Base-by-base conservation (phyloP, 2,888 invertebrate species). In the Patella caerulea region DNA sequence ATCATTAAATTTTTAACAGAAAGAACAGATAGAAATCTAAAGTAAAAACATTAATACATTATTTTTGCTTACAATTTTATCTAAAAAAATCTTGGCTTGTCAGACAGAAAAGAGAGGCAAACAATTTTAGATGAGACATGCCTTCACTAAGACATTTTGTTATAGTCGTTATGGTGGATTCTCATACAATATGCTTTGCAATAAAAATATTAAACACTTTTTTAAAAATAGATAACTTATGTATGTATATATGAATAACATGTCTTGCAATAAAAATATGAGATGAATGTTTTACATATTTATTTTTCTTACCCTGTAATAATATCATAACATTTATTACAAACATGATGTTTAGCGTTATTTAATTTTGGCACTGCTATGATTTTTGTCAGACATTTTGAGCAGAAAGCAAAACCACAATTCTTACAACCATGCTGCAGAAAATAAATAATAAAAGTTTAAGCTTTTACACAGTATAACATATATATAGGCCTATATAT, bases 381-480 rank as follows among this genome's bases (percentile, higher is more conserved):
- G 91, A 95, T 95, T 86, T 95, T 94, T 84, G 94, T 94, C 73
- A 97, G 92, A 91, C 97, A 97, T 91, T 95, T 96, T 79, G 94
- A 94, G 91, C 97, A 97, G 92, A 95, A 96, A 72, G 96, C 95
- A 92, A 95, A 95, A 54, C 96, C 96, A 92, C 97, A 97, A 87
- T 94, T 94, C 70, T 96, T 95, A 90, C 97, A 97, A 29, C 95
- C 96, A 92, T 94, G 93, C 96, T 96, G 92, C 83, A 94, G 82
- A 71, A 71, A 79, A 75, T n/a, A 74, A 71, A 79, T 34, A 72
- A 74, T 7, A 45, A 45, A 1, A 7, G 9, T 45, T 45, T 45
- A 45, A 9, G 9, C 7, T 45, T 45, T 5, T 15, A 15, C n/a
- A 65, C 0, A 29, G 52, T 17, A 17, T 29, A 56, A 12, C 24